Evolutionary conservation across 2,888 invertebrate genomes (phyloP), one percentile per base, ranked within the genome.

Genomic region (Eilema sororculum): DNA sequence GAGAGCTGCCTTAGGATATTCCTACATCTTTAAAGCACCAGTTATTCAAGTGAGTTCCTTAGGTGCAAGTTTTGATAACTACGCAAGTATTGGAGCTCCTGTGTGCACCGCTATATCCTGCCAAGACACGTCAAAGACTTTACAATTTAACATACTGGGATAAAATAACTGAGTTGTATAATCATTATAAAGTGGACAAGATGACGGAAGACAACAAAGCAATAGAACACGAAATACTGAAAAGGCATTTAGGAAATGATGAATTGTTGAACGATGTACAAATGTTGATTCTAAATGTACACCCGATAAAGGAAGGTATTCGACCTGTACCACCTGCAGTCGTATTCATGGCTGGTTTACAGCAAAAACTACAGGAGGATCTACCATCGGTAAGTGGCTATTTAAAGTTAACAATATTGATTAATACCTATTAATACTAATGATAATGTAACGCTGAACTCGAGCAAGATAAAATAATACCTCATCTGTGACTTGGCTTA

Each of bases 1-100:
- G 0, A 67, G 81, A 64, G 75, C 79, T 0, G 69, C 79, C 0
- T 57, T 88, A 56, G 71, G 70, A 1, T 80, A 80, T 24, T 81
- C 83, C 0, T n/a, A n/a, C 65, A 87, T 57, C 16, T 84, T 67
- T 16, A 76, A 81, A 61, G 69, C 75, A 0, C 90, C 90, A 0
- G 81, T 85, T 0, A 90, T 90, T 46, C 78, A 78, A 66, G 71
- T 90, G 0, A 88, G 88, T 75, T 90, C 90, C 0, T 76, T 87
- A 0, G 84, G 84, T 13, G 77, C 77, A 2, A 22, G 74, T 0
- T 22, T 73, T 33, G 77, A 78, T 16, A 80, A 83, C 33, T 81
- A 78, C 62, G 75, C 77, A 37, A 57, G 63, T 3, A 65, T 88
- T 1, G 90, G 90, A 9, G 84, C 84, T 20, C 80, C 87, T 4